Base-by-base conservation (phyloP, 1,140 invertebrate genomes). In the Episyrphus balteatus region DNA sequence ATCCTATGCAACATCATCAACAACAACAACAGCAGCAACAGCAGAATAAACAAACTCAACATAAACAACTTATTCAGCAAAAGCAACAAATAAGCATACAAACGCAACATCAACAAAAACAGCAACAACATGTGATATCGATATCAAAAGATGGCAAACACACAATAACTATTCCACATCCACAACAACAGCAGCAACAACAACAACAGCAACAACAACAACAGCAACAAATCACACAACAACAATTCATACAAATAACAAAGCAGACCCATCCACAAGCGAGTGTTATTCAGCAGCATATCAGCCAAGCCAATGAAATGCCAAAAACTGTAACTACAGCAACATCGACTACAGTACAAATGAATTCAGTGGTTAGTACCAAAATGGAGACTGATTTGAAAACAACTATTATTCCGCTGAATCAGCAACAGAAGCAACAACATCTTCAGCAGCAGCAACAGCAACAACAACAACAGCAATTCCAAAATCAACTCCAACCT, bases 1-100 rank as follows among this genome's bases (percentile, higher is more conserved):
- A 67, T 52, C 64, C 65, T 14, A 67, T 65, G 59, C 65, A 67
- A 19, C 66, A 67, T 54, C 61, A 62, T 12, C 56, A 56, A 39
- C 55, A 59, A 15, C 53, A 49, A 14, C 48, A 59, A 41, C 57
- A 54, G 18, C 59, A 64, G 32, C 61, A 53, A 19, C 57, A 64
- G 34, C 33, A 50, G 11, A 46, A 51, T 32, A 55, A 42, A 21
- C 40, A 18, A 18, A 9, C 9, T n/a, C n/a, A n/a, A n/a, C n/a
- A n/a, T n/a, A 18, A 49, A 32, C 46, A 55, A 44, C 57, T 52
- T 10, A 50, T 49, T 1, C 59, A 56, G n/a, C 53, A 53, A 21
- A 42, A 50, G 2, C 52, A 44, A 5, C 57, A 49, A 36, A n/a
- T 36, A 5, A n/a, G 12, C 34, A 12, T n/a, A 36, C 34, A 36